phyloP scores from a whole-genome alignment of 2,888 invertebrate genomes.

The Penaeus monodon region DNA sequence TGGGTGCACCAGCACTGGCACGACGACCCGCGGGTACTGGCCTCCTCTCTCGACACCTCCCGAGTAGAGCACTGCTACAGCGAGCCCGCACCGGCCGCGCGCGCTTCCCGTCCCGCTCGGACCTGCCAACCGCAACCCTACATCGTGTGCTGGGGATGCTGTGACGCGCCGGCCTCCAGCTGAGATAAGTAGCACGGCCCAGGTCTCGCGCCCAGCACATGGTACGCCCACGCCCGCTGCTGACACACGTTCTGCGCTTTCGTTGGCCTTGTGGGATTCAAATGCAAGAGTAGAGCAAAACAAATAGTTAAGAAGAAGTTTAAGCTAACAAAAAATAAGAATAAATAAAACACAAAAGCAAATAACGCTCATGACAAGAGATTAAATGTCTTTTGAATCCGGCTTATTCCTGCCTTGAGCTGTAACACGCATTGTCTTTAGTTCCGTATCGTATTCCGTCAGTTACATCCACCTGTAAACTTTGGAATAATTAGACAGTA shows the following conservation, averaged over 20 bases:
- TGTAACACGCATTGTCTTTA: too few species aligned
- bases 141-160: slow-evolving; percentile 32
- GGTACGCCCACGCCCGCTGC: slow-evolving; percentile 40
- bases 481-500: too few species aligned
- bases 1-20: slow-evolving; percentile 60
- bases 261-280: slow-evolving; percentile 1
- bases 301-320: too few species aligned
- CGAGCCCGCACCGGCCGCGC: slow-evolving; percentile 16
- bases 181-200: slow-evolving; percentile 25
- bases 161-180: slow-evolving; percentile 24
- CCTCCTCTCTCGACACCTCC: neutral
- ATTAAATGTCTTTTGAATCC: too few species aligned
- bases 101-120: neutral
- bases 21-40: slow-evolving; percentile 25
- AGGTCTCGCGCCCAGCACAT: slow-evolving; percentile 12
- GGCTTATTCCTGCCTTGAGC: too few species aligned
- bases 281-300: too few species aligned
- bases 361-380: too few species aligned
- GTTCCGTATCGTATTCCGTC: too few species aligned
- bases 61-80: slow-evolving; percentile 11
- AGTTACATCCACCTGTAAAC: too few species aligned
- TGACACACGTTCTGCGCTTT: neutral
- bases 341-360: too few species aligned
- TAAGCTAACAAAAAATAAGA: too few species aligned
- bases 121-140: slow-evolving; percentile 1